A percentile compares a stretch with the other conserved stretches of the same genome.
Evolutionary conservation across 2,888 invertebrate species (phyloP).

Genomic region (Apantesis nais): DNA sequence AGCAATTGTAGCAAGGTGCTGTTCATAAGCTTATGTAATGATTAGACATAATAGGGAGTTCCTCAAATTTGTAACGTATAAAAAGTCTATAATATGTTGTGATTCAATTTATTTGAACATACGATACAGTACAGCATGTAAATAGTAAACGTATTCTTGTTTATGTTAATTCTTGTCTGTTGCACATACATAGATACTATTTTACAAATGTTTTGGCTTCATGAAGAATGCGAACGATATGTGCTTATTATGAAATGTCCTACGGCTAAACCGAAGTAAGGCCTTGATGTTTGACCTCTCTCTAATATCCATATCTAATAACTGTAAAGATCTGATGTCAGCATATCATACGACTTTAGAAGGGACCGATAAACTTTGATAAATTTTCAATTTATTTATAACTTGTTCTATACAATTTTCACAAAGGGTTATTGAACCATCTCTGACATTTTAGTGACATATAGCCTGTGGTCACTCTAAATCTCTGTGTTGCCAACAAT

Average conservation of each 20-base stretch:
- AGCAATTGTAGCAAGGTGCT: neutral
- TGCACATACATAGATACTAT: neutral
- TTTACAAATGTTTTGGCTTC: neutral
- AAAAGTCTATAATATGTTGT: neutral
- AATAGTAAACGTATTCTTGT: too few relatives aligned
- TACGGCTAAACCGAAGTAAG: neutral
- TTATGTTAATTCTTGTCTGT: too few relatives aligned
- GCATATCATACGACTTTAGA: neutral
- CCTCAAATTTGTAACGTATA: neutral
- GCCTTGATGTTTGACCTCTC: neutral
- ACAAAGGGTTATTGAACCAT: neutral
- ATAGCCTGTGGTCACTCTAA: neutral
- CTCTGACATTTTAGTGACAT: neutral
- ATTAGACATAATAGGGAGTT: neutral
- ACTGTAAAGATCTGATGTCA: neutral
- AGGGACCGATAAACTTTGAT: neutral
- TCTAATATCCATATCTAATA: neutral
- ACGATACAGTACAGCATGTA: too few relatives aligned
- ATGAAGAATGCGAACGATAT: neutral
- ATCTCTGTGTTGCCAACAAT: conserved; percentile 12
- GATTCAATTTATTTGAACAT: too few relatives aligned
- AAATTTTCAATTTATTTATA: neutral
- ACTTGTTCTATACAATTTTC: too few relatives aligned
- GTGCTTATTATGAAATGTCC: neutral
- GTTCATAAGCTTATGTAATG: neutral